These are phyloP conservation scores for Karalla daura DNA, from an alignment of 2,797 vertebrate genomes.

Conservation along the genomic window DNA sequence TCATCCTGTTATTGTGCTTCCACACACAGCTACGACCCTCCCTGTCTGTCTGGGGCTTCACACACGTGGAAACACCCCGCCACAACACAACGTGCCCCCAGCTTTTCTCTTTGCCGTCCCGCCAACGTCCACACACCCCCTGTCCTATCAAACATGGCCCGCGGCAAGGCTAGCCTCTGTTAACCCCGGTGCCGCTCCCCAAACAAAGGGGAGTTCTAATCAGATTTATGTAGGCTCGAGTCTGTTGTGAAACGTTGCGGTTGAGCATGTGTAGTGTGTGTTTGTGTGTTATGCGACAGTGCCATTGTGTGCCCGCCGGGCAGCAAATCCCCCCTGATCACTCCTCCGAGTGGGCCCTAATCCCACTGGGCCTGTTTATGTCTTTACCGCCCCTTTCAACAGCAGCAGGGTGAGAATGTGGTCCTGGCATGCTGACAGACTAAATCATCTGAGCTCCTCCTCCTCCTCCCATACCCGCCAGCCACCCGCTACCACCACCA, in stretches of 20 bases:
- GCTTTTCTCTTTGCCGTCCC: constrained; percentile 52
- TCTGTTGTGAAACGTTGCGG: constrained; percentile 73
- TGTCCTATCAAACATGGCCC: constrained; percentile 57
- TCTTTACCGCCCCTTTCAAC: constrained; percentile 76
- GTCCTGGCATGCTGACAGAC: constrained; percentile 74
- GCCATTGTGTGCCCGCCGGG: constrained; percentile 78
- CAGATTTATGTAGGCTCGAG: constrained; percentile 77
- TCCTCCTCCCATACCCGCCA: constrained; percentile 38
- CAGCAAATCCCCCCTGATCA: constrained; percentile 85
- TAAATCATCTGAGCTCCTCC: constrained; percentile 52
- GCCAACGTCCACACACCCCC: constrained; percentile 57
- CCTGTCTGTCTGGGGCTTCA: constrained; percentile 75
- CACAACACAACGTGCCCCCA: constrained; percentile 68
- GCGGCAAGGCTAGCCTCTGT: constrained; percentile 59
- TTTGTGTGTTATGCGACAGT: constrained; percentile 68
- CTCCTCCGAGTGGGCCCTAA: constrained; percentile 79
- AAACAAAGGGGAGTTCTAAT: constrained; percentile 82
- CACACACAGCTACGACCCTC: constrained; percentile 63
- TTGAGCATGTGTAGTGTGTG: constrained; percentile 72
- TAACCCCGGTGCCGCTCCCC: constrained; percentile 68
- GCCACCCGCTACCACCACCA: constrained; percentile 7
- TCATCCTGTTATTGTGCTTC: constrained; percentile 73
- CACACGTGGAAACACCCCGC: constrained; percentile 71
- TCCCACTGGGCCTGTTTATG: constrained; percentile 81
- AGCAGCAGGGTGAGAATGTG: constrained; percentile 76